Conservation (phyloP, 2,888 invertebrate genomes). For the Caenorhabditis japonica region DNA sequence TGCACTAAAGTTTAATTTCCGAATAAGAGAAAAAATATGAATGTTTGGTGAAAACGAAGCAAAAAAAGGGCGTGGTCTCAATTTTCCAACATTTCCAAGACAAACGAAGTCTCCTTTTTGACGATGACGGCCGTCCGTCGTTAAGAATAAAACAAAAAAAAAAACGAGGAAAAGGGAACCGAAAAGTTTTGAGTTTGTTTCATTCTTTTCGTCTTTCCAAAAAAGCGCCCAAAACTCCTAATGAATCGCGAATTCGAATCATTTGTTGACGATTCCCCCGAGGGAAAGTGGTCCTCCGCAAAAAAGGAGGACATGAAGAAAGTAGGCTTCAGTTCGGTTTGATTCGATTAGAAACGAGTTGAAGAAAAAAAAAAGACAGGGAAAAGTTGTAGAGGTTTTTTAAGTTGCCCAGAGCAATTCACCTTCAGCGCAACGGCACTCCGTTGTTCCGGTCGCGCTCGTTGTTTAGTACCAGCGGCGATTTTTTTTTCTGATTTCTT, state of each 20-base stretch:
- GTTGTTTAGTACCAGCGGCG: no score
- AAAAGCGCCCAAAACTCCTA: slow-evolving; percentile 34
- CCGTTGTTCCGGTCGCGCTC: no score
- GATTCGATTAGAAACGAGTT: slow-evolving; percentile 45
- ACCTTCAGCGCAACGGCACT: no score
- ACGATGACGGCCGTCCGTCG: not conserved
- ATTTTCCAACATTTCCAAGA: no score
- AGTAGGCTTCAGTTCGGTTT: slow-evolving; percentile 52
- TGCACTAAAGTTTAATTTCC: no score
- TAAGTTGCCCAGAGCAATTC: no score
- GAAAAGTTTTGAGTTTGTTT: slow-evolving; percentile 5
- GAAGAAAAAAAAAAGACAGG: slow-evolving; percentile 10
- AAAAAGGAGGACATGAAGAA: slow-evolving; percentile 11
- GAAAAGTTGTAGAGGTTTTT: no score
- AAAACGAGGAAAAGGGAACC: slow-evolving; percentile 3
- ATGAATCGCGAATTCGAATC: slow-evolving; percentile 48
- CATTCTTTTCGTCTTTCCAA: no score
- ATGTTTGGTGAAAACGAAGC: no score
- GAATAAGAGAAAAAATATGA: no score
- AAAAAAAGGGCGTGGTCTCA: no score
- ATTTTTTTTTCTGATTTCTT: no score
- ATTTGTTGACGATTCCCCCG: slow-evolving; percentile 45
- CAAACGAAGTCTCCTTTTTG: not conserved
- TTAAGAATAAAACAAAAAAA: slow-evolving; percentile 1
- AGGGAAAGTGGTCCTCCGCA: slow-evolving; percentile 11